Evolutionary conservation across 2,113 vertebrate genomes (phyloP).

Genomic region (Origma solitaria): DNA sequence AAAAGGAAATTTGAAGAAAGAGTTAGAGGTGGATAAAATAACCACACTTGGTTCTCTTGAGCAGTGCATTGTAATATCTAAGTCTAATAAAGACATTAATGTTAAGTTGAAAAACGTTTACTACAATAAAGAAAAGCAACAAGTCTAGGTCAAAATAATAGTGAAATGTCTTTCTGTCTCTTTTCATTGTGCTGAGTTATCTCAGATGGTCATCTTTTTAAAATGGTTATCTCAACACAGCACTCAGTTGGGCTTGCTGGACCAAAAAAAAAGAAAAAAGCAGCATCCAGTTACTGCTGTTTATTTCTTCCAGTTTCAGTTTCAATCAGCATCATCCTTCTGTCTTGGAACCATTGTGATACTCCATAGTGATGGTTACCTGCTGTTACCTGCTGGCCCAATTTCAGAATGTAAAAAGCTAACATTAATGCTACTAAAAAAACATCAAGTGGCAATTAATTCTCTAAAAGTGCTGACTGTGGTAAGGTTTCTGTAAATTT

Average conservation of each 20-base stretch:
- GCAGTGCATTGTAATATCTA: background rate
- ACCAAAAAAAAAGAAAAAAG: background rate
- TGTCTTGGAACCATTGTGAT: background rate
- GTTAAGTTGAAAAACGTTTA: background rate
- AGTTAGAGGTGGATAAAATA: background rate
- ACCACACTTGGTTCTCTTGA: background rate
- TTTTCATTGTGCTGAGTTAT: background rate
- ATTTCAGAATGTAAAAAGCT: background rate
- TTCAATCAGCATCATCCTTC: background rate
- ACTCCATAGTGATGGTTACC: background rate
- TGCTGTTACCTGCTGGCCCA: background rate
- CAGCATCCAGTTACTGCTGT: background rate
- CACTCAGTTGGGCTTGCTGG: rapidly evolving
- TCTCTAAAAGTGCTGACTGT: background rate
- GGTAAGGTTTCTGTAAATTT: background rate
- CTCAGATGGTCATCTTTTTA: background rate
- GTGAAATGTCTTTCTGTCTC: background rate
- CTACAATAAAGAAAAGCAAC: background rate
- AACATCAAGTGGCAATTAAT: background rate
- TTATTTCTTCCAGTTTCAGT: background rate
- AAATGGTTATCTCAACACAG: background rate
- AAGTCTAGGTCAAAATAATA: background rate
- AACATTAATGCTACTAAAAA: background rate
- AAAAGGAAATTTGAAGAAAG: background rate
- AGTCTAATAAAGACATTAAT: background rate